phyloP scores from a whole-genome alignment of 2,888 invertebrate genomes.

The Baronia brevicornis region DNA sequence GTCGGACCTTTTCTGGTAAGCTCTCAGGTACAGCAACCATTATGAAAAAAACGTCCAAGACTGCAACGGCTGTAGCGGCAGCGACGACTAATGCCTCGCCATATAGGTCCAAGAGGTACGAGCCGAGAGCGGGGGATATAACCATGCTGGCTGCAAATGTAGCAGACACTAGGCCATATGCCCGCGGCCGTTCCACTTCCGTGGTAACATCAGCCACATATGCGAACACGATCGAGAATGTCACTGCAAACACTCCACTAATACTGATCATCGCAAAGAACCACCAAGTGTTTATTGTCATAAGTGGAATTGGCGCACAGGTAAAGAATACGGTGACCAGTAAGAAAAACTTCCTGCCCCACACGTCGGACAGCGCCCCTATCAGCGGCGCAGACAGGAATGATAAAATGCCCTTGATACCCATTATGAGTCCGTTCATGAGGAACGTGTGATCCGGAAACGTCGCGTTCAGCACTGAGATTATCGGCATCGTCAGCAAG shows the following conservation, averaged over 20 bases:
- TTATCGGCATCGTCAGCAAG: conserved; percentile 97
- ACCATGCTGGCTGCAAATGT: conserved; percentile 99
- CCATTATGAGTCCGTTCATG: conserved; percentile 99
- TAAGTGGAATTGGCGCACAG: conserved; percentile 98
- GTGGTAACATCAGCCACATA: conserved; percentile 99
- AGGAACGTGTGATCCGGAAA: conserved; percentile 99
- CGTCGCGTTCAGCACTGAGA: conserved; percentile 94
- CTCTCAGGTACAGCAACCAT: conserved; percentile 99
- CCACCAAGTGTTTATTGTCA: conserved; percentile 99
- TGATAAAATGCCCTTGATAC: conserved; percentile 97
- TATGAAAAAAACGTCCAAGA: conserved; percentile 98
- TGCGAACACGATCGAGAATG: conserved; percentile 99
- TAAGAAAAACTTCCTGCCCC: conserved; percentile 98
- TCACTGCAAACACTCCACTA: conserved; percentile 98
- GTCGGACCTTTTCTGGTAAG: conserved; percentile 91
- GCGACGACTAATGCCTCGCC: conserved; percentile 92
- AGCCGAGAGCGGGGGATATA: conserved; percentile 97
- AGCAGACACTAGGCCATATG: conserved; percentile 98
- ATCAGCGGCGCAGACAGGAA: conserved; percentile 98
- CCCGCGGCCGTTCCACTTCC: conserved; percentile 94
- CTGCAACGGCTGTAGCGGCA: conserved; percentile 95
- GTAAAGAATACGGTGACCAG: conserved; percentile 99
- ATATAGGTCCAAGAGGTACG: conserved; percentile 89
- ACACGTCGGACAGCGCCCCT: conserved; percentile 97
- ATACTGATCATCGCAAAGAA: conserved; percentile 99